A percentile compares a stretch with the other conserved stretches of the same genome.
Conservation (phyloP, 2,113 vertebrate genomes). For the Quiscalus mexicanus region DNA sequence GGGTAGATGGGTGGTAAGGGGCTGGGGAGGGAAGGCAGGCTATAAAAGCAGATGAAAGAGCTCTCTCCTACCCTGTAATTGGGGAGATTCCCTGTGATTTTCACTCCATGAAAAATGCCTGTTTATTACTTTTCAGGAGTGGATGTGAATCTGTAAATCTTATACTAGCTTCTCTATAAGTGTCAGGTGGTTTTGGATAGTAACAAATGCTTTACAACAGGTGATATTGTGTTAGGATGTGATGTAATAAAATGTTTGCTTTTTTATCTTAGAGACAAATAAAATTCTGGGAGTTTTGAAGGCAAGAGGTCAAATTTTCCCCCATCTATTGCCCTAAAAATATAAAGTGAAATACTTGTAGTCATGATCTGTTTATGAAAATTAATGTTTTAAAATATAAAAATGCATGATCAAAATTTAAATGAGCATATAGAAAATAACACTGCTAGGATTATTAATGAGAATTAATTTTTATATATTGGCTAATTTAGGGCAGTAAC, state of each 20-base stretch:
- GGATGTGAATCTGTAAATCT: background rate
- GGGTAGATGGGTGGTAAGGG: background rate
- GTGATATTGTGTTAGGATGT: background rate
- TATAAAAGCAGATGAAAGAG: background rate
- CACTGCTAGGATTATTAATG: background rate
- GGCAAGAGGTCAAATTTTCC: background rate
- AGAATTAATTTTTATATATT: background rate
- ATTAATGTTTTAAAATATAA: background rate
- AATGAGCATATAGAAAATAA: background rate
- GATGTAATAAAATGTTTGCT: background rate
- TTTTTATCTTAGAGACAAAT: background rate
- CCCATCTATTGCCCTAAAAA: background rate
- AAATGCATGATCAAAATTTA: background rate
- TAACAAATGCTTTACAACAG: background rate
- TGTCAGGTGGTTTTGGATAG: background rate
- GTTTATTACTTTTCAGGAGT: conserved; percentile 4
- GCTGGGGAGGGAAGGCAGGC: background rate
- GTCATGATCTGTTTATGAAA: background rate
- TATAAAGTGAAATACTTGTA: background rate
- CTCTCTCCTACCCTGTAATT: background rate
- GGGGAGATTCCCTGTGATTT: background rate
- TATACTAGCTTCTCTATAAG: background rate
- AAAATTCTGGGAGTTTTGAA: background rate
- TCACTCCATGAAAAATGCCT: background rate
- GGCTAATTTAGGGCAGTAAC: background rate